These are phyloP conservation scores for Prionchulus punctatus DNA, from an alignment of 2,888 invertebrate species.

Conservation along the genomic window DNA sequence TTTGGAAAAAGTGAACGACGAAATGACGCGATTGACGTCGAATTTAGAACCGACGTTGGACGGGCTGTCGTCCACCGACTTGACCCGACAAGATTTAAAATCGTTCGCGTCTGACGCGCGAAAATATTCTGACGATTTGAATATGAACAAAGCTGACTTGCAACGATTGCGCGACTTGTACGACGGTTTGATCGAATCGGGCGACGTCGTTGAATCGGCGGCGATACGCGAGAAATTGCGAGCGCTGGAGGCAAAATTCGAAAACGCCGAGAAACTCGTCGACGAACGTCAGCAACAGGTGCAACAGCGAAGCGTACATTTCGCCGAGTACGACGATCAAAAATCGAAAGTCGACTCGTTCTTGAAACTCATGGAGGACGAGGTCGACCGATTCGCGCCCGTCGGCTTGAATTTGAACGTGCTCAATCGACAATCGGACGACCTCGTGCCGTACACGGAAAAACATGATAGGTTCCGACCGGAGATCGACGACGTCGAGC, in stretches of 20 bases:
- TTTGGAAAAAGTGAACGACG: too few relatives aligned
- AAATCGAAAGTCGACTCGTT: conserved; percentile 66
- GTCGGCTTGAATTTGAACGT: conserved; percentile 71
- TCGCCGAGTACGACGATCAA: conserved; percentile 64
- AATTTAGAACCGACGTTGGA: too few relatives aligned
- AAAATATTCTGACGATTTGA: too few relatives aligned
- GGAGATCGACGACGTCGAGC: conserved; percentile 76
- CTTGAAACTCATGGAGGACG: conserved; percentile 61
- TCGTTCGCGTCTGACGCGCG: background rate
- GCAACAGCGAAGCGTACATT: conserved; percentile 65
- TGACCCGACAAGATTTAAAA: conserved; percentile 6
- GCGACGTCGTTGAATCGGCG: background rate
- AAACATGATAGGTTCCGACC: conserved; percentile 69
- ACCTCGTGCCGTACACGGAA: conserved; percentile 53
- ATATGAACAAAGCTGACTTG: background rate
- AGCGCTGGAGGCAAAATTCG: conserved; percentile 70
- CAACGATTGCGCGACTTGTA: background rate
- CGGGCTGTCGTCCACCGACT: background rate
- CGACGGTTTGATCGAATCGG: background rate
- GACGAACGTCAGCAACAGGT: conserved; percentile 69
- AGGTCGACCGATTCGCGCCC: conserved; percentile 56
- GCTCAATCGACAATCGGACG: conserved; percentile 56
- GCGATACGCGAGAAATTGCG: conserved; percentile 13
- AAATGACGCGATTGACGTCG: too few relatives aligned
- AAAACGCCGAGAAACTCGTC: conserved; percentile 59